These are phyloP conservation scores for Rana temporaria DNA, from an alignment of 2,113 vertebrate species.

Conservation along the genomic window DNA sequence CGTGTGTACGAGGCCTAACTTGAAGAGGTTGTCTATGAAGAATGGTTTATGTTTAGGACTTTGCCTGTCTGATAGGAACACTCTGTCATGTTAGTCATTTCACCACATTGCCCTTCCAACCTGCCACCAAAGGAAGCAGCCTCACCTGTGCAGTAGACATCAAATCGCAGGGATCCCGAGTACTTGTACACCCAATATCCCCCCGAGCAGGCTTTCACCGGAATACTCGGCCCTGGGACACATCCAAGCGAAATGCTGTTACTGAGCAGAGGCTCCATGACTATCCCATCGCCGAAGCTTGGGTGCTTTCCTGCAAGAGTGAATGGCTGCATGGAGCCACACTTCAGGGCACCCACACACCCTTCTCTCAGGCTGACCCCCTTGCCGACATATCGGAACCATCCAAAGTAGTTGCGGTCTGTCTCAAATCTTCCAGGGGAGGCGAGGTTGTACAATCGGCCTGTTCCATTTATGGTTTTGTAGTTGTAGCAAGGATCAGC, in stretches of 20 bases:
- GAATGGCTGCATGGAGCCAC: slow-evolving; percentile 31
- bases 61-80: too few relatives aligned
- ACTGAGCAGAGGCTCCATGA: not conserved
- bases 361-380: not conserved
- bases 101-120: too few relatives aligned
- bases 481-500: slow-evolving; percentile 25
- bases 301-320: slow-evolving; percentile 5
- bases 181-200: slow-evolving; percentile 35
- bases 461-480: not conserved
- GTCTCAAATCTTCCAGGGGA: slow-evolving; percentile 10
- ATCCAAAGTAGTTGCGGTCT: slow-evolving; percentile 31
- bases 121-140: not conserved
- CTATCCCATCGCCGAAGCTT: slow-evolving; percentile 1
- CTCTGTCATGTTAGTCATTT: too few relatives aligned
- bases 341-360: not conserved
- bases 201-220: slow-evolving; percentile 23
- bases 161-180: slow-evolving; percentile 6
- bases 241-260: not conserved
- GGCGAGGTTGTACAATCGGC: not conserved
- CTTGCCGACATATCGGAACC: slow-evolving; percentile 14
- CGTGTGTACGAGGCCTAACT: too few relatives aligned
- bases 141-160: slow-evolving; percentile 46
- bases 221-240: not conserved
- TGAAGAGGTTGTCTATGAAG: too few relatives aligned
- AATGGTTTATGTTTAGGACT: too few relatives aligned